Evolutionary conservation across 2,113 vertebrate genomes (phyloP).

Genomic region (Neotoma lepida): DNA sequence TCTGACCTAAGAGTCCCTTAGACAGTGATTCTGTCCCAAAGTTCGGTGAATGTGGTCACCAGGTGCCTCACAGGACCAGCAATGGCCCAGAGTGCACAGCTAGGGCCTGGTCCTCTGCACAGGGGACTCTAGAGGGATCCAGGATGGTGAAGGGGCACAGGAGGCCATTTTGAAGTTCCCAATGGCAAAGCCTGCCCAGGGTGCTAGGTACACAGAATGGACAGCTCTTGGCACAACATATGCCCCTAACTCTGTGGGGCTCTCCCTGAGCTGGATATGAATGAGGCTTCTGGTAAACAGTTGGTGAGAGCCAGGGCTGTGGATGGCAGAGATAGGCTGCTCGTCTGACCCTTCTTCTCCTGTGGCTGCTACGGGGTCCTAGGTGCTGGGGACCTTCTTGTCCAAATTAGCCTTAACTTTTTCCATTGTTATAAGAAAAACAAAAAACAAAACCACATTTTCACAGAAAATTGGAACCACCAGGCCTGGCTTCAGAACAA

Average conservation of each 20-base stretch:
- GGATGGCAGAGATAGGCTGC: background rate
- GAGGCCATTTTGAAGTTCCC: slow-evolving; percentile 39
- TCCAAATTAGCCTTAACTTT: background rate
- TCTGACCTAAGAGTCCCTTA: background rate
- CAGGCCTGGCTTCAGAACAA: background rate
- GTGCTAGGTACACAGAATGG: background rate
- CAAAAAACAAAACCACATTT: background rate
- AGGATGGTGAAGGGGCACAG: background rate
- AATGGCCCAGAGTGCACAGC: background rate
- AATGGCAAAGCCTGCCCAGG: background rate
- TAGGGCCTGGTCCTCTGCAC: background rate
- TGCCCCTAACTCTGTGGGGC: background rate
- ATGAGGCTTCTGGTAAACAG: background rate
- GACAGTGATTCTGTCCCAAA: background rate
- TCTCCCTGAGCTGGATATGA: background rate
- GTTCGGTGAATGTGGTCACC: background rate
- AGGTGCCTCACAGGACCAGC: background rate
- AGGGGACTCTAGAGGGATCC: background rate
- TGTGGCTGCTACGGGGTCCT: background rate
- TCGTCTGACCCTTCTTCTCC: background rate
- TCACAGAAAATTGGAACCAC: background rate
- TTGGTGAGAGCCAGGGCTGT: background rate
- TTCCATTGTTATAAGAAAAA: background rate
- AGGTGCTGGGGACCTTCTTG: background rate
- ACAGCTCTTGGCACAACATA: slow-evolving; percentile 41